Percentiles rank a stretch among this genome's conserved stretches.
phyloP scores from a whole-genome alignment of 1,140 invertebrate genomes.

The Conus ventricosus region DNA sequence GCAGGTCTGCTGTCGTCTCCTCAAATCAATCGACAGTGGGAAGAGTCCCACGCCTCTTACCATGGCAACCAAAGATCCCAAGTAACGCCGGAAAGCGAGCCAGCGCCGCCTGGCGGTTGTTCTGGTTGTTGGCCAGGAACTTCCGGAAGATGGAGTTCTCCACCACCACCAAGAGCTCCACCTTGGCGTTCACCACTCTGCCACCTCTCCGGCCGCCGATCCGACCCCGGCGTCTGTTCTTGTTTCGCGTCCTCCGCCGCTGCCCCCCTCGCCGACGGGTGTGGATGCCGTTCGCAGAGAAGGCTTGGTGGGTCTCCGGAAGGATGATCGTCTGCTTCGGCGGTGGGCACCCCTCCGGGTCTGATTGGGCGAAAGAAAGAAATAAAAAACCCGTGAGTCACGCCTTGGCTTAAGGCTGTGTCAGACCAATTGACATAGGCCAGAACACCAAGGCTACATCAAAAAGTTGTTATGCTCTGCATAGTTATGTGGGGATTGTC shows the following conservation, averaged over 20 bases:
- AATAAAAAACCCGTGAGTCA: too few relatives aligned
- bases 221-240: neutral
- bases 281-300: neutral
- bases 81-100: slow-evolving; percentile 49
- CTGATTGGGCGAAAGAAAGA: neutral
- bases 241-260: neutral
- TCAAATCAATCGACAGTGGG: too few relatives aligned
- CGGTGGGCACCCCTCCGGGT: neutral
- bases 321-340: neutral
- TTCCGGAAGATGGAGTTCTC: slow-evolving; percentile 51
- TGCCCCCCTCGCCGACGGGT: neutral
- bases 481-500: too few relatives aligned
- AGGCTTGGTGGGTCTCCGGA: neutral
- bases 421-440: too few relatives aligned
- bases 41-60: slow-evolving; percentile 21
- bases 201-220: neutral
- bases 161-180: slow-evolving; percentile 50
- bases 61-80: slow-evolving; percentile 54
- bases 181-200: slow-evolving; percentile 34
- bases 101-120: slow-evolving; percentile 43
- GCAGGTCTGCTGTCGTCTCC: too few relatives aligned
- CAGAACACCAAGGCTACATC: too few relatives aligned
- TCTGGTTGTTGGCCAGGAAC: slow-evolving; percentile 37
- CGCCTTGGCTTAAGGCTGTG: too few relatives aligned
- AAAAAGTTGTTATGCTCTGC: too few relatives aligned